A percentile compares a stretch with the other conserved stretches of the same genome.
Evolutionary conservation across 2,113 vertebrate species (phyloP).

Genomic region (Stigmatopora nigra): DNA sequence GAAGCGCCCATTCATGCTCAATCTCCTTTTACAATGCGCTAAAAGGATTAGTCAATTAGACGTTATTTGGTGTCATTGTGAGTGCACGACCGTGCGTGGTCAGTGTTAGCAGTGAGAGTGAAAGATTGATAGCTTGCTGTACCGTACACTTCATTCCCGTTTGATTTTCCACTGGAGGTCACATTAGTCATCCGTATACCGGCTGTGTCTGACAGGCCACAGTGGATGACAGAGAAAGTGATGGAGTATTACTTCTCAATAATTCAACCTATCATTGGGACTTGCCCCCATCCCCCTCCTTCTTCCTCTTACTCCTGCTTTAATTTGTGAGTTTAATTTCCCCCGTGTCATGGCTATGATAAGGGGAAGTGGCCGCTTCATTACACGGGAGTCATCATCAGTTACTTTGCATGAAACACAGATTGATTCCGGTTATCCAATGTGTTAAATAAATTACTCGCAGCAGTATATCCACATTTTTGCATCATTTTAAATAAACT

Average conservation of each 20-base stretch:
- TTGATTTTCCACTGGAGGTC: conserved; percentile 55
- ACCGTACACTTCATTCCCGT: conserved; percentile 49
- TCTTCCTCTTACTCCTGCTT: conserved; percentile 6
- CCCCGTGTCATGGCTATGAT: conserved; percentile 16
- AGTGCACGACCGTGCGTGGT: conserved; percentile 14
- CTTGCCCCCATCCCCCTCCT: conserved; percentile 12
- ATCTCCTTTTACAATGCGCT: conserved; percentile 64
- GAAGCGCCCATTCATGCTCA: conserved; percentile 58
- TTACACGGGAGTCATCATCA: conserved; percentile 32
- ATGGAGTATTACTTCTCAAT: conserved; percentile 34
- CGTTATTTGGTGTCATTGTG: conserved; percentile 51
- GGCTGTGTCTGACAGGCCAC: conserved; percentile 17
- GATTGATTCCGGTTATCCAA: conserved; percentile 35
- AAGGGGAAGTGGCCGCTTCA: conserved; percentile 25
- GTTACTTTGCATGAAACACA: conserved; percentile 18
- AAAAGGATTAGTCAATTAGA: conserved; percentile 70
- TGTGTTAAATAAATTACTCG: conserved; percentile 20
- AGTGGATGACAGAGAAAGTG: conserved; percentile 30
- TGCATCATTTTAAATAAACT: neutral
- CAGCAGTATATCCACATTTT: conserved; percentile 6
- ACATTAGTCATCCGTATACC: conserved; percentile 51
- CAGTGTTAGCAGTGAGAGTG: conserved; percentile 43
- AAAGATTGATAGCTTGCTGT: conserved; percentile 54
- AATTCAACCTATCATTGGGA: conserved; percentile 32
- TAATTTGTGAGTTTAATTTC: conserved; percentile 38